These are phyloP conservation scores for Teleopsis dalmanni DNA, from an alignment of 1,140 invertebrate species.

Conservation along the genomic window DNA sequence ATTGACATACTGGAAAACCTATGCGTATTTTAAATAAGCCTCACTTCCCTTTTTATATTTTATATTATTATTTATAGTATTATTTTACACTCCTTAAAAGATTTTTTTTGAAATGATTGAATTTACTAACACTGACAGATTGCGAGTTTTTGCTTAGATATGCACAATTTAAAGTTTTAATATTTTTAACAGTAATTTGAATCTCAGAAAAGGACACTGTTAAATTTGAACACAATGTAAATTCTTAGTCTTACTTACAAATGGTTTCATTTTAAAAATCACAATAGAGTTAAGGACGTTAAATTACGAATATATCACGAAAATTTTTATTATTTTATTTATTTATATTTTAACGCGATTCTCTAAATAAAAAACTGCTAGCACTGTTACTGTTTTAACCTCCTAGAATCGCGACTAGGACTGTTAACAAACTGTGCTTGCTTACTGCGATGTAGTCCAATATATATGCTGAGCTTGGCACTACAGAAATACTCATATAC, in stretches of 20 bases:
- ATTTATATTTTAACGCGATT: no score
- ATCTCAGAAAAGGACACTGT: not conserved
- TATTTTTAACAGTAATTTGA: not conserved
- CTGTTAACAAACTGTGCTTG: constrained; percentile 45
- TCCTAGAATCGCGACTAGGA: constrained; percentile 45
- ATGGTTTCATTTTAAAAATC: constrained; percentile 25
- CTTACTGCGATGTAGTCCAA: constrained; percentile 29
- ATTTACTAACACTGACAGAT: no score
- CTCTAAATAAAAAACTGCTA: constrained; percentile 11
- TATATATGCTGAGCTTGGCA: constrained; percentile 38
- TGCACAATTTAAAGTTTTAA: no score
- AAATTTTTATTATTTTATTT: not conserved
- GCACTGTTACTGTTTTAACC: constrained; percentile 40
- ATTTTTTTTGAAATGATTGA: no score
- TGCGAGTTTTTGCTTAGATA: no score
- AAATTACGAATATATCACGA: not conserved
- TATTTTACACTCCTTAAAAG: no score
- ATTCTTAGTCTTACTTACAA: constrained; percentile 42
- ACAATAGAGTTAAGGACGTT: not conserved
- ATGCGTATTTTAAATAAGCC: no score
- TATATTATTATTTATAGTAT: no score
- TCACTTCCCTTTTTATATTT: no score
- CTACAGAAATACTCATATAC: not conserved
- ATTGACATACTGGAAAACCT: no score
- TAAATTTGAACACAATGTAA: no score